Evolutionary conservation across 1,140 invertebrate genomes (phyloP).

Genomic region (Drosophila pachea): DNA sequence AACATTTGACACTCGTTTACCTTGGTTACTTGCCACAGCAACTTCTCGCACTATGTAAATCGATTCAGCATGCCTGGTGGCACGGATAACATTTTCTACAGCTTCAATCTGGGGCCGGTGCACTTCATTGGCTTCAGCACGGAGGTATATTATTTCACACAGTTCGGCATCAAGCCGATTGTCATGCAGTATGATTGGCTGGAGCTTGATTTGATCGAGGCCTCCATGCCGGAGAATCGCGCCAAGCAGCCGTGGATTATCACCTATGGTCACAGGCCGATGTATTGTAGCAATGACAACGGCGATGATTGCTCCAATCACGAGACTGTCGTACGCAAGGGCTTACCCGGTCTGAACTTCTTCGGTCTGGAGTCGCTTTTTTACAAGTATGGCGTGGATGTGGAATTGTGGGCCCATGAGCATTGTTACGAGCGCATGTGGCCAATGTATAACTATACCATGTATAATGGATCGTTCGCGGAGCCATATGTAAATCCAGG

Average conservation of each 20-base stretch:
- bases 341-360: conserved; percentile 84
- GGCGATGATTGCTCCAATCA: conserved; percentile 91
- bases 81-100: conserved; percentile 89
- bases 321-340: conserved; percentile 86
- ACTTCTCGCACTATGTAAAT: conserved; percentile 91
- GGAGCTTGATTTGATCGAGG: conserved; percentile 86
- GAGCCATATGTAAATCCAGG: conserved; percentile 91
- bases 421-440: conserved; percentile 96
- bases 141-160: conserved; percentile 95
- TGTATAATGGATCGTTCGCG: conserved; percentile 89
- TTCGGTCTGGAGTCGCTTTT: conserved; percentile 92
- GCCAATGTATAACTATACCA: conserved; percentile 92
- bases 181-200: conserved; percentile 95
- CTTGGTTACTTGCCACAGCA: conserved; percentile 82
- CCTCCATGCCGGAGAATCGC: conserved; percentile 84
- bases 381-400: conserved; percentile 92
- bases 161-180: conserved; percentile 91
- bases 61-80: conserved; percentile 93
- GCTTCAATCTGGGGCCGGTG: conserved; percentile 93
- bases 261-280: conserved; percentile 94
- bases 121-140: conserved; percentile 96
- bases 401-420: conserved; percentile 97
- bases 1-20: background rate
- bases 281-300: conserved; percentile 97
- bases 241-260: conserved; percentile 93